phyloP scores from a whole-genome alignment of 2,797 vertebrate species.

The Podarcis siculus region DNA sequence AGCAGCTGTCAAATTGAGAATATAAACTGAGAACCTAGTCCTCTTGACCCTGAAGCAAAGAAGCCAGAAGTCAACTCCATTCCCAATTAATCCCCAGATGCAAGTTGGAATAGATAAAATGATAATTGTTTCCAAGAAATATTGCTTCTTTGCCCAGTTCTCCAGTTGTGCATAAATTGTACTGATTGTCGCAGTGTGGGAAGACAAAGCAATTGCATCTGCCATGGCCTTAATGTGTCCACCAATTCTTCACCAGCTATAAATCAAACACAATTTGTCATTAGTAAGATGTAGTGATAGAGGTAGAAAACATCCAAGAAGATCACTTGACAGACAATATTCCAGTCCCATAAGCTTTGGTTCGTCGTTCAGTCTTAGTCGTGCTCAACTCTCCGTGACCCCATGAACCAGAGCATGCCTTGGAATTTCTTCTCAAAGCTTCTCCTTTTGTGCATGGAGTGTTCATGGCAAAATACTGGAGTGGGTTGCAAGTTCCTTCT shows the following conservation, averaged over 20 bases:
- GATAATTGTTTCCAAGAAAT: not conserved
- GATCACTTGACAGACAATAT: not conserved
- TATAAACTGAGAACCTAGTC: constrained; percentile 50
- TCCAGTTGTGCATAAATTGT: not conserved
- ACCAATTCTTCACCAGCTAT: constrained; percentile 12
- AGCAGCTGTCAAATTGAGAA: constrained; percentile 41
- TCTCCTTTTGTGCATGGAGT: no score
- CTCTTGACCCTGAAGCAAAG: constrained; percentile 51
- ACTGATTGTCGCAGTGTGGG: not conserved
- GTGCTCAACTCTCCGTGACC: no score
- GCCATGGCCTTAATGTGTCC: not conserved
- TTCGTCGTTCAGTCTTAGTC: not conserved
- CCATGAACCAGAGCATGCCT: no score
- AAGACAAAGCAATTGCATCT: not conserved
- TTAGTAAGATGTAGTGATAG: not conserved
- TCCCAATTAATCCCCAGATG: constrained; percentile 42
- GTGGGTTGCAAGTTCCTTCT: not conserved
- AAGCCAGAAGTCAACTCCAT: constrained; percentile 46
- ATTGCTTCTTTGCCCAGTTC: not conserved
- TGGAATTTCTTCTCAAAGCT: no score
- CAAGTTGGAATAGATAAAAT: constrained; percentile 31
- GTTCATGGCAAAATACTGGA: no score
- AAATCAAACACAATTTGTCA: constrained; percentile 6
- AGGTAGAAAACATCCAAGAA: not conserved
- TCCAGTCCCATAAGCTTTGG: not conserved